phyloP scores from a whole-genome alignment of 2,888 invertebrate genomes.

The Taenaris catops region DNA sequence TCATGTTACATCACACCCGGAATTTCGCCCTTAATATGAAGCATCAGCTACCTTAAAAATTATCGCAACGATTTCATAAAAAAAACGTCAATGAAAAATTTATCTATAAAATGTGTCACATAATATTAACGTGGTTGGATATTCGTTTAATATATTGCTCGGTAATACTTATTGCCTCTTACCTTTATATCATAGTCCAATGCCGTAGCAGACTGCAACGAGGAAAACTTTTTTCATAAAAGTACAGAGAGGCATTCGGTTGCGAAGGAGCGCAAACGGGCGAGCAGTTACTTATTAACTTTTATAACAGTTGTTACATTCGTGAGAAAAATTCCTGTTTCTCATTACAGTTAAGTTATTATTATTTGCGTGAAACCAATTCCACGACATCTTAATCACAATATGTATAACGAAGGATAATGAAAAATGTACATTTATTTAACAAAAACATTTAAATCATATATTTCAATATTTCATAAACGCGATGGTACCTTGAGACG shows the following conservation, averaged over 20 bases:
- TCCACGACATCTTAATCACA: not conserved
- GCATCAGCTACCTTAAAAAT: too few relatives aligned
- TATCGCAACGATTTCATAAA: too few relatives aligned
- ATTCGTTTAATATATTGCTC: too few relatives aligned
- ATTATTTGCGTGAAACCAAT: slow-evolving; percentile 4
- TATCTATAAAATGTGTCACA: too few relatives aligned
- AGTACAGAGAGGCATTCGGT: slow-evolving; percentile 58
- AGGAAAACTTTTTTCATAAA: slow-evolving; percentile 74
- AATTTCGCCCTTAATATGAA: too few relatives aligned
- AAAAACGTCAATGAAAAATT: too few relatives aligned
- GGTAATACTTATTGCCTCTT: too few relatives aligned
- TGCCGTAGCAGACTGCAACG: slow-evolving; percentile 52
- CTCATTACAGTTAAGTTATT: slow-evolving; percentile 21
- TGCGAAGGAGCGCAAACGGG: slow-evolving; percentile 53
- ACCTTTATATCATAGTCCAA: slow-evolving; percentile 44
- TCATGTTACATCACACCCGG: too few relatives aligned
- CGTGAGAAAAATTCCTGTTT: slow-evolving; percentile 32
- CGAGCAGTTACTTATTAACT: slow-evolving; percentile 71
- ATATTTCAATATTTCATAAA: not conserved
- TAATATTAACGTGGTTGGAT: too few relatives aligned
- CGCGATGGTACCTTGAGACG: too few relatives aligned
- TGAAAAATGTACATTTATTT: too few relatives aligned
- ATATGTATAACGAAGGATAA: not conserved
- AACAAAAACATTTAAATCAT: not conserved
- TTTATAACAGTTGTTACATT: slow-evolving; percentile 51